Evolutionary conservation across 2,888 invertebrate genomes (phyloP), one percentile per base, ranked within the genome.

Genomic region (Eristalinus aeneus): DNA sequence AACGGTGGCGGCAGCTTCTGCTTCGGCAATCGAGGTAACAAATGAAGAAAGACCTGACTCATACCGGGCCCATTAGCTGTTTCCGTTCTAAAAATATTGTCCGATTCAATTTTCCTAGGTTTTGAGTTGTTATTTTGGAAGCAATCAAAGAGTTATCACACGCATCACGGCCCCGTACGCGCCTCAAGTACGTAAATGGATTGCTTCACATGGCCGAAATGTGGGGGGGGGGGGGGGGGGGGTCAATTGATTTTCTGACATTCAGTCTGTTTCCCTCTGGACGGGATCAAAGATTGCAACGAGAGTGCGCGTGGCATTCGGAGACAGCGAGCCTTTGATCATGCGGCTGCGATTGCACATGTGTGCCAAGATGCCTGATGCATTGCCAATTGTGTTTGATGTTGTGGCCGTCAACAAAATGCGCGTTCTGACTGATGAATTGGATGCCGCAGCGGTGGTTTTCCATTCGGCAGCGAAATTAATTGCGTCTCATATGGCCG

Each of bases 51-150:
- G 80, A 64, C 32, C 74, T 74, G 68, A 74, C 34, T 69, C 69
- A 64, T 69, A 56, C 39, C 46, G 64, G 39, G 34, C 36, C 54
- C 67, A 36, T 72, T 76, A 76, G 72, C 72, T 71, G 71, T 56
- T 82, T 82, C 67, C 75, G 81, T 76, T 76, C 67, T 76, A 76
- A 72, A 82, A 82, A 76, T 76, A 82, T 75, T 39, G 12, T 46
- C 46, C 46, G 67, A 54, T 81, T 72, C 65, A 10, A 56, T n/a
- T 36, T 53, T 54, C 31, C 23, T 54, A 5, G 32, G 22, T n/a
- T 64, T 64, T 64, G n/a, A 27, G 6, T 6, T 65, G 36, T 72
- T 67, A 34, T 68, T 68, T 69, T 36, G 46, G n/a, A 31, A 39
- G 36, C 61, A 56, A 69, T 77, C 63, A 77, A 69, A 77, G 54